Percentiles rank a stretch among this genome's conserved stretches.
Conservation (phyloP, 2,797 vertebrate genomes). For the Chiloscyllium punctatum region DNA sequence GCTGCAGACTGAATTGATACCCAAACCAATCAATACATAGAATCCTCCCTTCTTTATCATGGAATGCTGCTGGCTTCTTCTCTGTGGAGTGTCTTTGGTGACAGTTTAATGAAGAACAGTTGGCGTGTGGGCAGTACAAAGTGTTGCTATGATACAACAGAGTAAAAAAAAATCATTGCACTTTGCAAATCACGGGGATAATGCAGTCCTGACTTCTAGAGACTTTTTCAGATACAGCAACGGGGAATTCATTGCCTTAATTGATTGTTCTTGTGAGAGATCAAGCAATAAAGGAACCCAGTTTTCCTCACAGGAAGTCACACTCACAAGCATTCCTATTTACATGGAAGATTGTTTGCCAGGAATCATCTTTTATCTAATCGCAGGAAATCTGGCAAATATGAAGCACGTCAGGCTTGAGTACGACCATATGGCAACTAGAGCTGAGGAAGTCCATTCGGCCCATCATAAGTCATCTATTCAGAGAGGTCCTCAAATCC, state of each 20-base stretch:
- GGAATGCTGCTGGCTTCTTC: slow-evolving; percentile 5
- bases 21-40: slow-evolving; percentile 10
- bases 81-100: slow-evolving; percentile 15
- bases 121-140: background rate
- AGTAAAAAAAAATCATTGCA: background rate
- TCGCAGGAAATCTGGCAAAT: background rate
- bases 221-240: background rate
- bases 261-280: background rate
- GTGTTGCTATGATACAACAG: slow-evolving; percentile 4
- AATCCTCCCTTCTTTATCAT: background rate
- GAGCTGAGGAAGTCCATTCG: background rate
- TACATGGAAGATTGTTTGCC: background rate
- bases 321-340: background rate
- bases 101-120: slow-evolving; percentile 18
- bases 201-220: background rate
- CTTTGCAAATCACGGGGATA: background rate
- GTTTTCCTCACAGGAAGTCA: background rate
- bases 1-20: background rate
- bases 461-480: background rate
- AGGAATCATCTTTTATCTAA: background rate
- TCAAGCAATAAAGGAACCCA: background rate
- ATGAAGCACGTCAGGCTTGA: background rate
- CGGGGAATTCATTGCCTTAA: background rate
- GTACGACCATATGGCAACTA: background rate
- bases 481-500: too few species aligned